phyloP scores from a whole-genome alignment of 2,888 invertebrate species.

The Leucozona laternaria region DNA sequence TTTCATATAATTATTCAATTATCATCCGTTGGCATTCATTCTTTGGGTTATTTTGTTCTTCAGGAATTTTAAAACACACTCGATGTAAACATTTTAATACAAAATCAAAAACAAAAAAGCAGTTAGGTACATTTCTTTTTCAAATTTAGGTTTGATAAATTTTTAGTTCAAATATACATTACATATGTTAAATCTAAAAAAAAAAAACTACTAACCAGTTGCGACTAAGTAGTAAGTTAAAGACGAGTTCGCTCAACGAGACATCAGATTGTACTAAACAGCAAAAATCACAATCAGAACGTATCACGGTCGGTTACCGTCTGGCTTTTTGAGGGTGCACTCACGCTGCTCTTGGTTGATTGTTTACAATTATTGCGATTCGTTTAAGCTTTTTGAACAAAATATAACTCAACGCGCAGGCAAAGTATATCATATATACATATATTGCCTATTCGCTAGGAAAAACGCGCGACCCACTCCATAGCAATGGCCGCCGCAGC shows the following conservation, averaged over 20 bases:
- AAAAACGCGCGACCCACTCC: constrained; percentile 53
- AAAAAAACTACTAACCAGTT: constrained; percentile 61
- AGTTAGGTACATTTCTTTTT: neutral
- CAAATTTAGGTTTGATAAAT: neutral
- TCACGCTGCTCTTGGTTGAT: constrained; percentile 61
- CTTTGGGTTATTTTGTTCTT: neutral
- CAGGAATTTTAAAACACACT: neutral
- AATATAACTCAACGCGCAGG: constrained; percentile 40
- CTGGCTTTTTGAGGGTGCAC: constrained; percentile 61
- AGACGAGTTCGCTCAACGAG: constrained; percentile 68
- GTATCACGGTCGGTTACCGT: constrained; percentile 63
- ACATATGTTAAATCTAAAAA: neutral
- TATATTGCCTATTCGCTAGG: constrained; percentile 35
- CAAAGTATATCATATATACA: constrained; percentile 30
- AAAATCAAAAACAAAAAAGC: constrained; percentile 3
- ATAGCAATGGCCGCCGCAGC: constrained; percentile 52
- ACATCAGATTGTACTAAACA: constrained; percentile 71
- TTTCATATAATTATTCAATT: neutral
- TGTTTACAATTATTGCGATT: constrained; percentile 65
- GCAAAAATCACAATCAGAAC: constrained; percentile 67
- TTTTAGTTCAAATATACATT: neutral
- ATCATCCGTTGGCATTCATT: neutral
- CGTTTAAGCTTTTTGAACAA: constrained; percentile 63
- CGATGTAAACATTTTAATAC: neutral
- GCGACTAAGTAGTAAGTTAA: constrained; percentile 30